Evolutionary conservation across 2,888 invertebrate genomes (phyloP), one percentile per base, ranked within the genome.

Genomic region (Pyrochroa serraticornis): DNA sequence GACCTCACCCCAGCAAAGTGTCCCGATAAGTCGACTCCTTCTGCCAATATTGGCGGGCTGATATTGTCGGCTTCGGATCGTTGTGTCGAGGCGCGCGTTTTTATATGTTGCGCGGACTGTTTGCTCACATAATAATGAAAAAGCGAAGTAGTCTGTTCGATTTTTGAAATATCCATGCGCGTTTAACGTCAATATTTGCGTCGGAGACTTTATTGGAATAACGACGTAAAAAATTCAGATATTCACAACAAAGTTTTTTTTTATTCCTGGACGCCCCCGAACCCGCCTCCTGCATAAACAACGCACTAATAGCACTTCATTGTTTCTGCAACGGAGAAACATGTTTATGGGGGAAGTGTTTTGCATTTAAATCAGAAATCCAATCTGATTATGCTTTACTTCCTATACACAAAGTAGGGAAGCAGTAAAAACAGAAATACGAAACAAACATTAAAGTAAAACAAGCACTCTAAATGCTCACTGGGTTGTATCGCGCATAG

Each of bases 381-480:
- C 65, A 52, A 65, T 66, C 67, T 67, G 68, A 66, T 67, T 67
- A 65, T 62, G 59, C 56, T 64, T 62, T 55, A 66, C 63, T 63
- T 65, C 62, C 64, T 63, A 63, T 65, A 65, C 45, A 62, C 66
- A 65, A 64, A 65, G 62, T 61, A 59, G 60, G 54, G 55, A 56
- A 58, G 62, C 62, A 64, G 59, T 68, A 70, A 68, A 68, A 69
- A 68, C 65, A 60, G 58, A 65, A 67, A 68, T 68, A 63, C 67
- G 60, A 64, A 68, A 69, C 65, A 65, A 65, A 65, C 66, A 67
- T 68, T 67, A 71, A 68, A 69, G 63, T 67, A 63, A 70, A 71
- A 65, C 68, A 64, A 67, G 65, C 67, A 65, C 66, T 68, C 65
- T 68, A 67, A 68, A 67, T 69, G 70, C 69, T 70, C 62, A 65